Percentiles rank a stretch among this genome's conserved stretches.
These are phyloP conservation scores for Himalopsyche anomala DNA, from an alignment of 2,888 invertebrate genomes.

Conservation along the genomic window DNA sequence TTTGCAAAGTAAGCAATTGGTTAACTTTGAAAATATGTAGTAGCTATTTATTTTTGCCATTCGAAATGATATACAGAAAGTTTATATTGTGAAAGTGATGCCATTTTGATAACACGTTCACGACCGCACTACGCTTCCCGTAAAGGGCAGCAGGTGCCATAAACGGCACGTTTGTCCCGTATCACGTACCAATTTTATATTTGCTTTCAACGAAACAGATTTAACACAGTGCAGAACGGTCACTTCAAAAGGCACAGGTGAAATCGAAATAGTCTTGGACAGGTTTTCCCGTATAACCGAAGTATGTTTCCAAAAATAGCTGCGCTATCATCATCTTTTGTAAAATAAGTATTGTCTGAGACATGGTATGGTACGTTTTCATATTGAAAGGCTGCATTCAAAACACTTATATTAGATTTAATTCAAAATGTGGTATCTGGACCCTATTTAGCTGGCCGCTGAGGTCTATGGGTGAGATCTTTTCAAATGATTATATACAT, in stretches of 20 bases:
- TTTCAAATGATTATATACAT: no score
- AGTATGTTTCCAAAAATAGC: background rate
- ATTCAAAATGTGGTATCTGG: no score
- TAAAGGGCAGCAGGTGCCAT: slow-evolving; percentile 35
- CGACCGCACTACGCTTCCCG: slow-evolving; percentile 35
- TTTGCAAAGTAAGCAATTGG: no score
- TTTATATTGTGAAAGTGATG: background rate
- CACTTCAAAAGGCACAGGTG: slow-evolving; percentile 38
- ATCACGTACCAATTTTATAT: slow-evolving; percentile 29
- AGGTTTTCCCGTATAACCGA: background rate
- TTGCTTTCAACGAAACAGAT: slow-evolving; percentile 37
- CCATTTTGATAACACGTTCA: slow-evolving; percentile 32
- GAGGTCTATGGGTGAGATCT: no score
- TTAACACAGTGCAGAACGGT: slow-evolving; percentile 32
- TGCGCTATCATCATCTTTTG: no score
- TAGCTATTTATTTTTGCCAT: background rate
- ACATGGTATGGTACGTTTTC: no score
- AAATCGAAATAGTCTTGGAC: background rate
- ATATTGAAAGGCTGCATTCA: no score
- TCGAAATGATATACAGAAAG: background rate
- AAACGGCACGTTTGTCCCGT: slow-evolving; percentile 38
- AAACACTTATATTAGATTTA: no score
- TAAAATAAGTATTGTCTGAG: no score
- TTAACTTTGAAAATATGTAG: no score
- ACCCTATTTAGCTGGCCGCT: no score